Evolutionary conservation across 2,888 invertebrate genomes (phyloP).

Genomic region (Mythimna vitellina): DNA sequence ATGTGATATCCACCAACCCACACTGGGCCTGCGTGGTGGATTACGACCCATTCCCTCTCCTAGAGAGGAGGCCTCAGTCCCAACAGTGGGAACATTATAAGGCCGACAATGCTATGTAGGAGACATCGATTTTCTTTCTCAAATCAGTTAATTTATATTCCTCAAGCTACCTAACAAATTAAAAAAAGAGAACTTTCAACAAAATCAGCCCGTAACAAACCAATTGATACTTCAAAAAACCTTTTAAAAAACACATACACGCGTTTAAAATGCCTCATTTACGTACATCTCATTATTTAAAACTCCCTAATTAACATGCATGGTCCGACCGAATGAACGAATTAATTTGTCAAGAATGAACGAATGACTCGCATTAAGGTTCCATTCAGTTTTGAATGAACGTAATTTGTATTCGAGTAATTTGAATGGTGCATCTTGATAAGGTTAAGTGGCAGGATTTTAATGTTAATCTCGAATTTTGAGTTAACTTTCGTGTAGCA

Average conservation of each 20-base stretch:
- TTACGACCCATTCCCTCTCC: too few relatives aligned
- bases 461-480: constrained; percentile 41
- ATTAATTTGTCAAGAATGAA: constrained; percentile 69
- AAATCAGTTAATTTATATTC: not conserved
- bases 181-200: constrained; percentile 5
- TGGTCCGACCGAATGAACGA: constrained; percentile 57
- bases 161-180: constrained; percentile 3
- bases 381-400: constrained; percentile 66
- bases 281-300: constrained; percentile 48
- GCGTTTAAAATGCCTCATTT: constrained; percentile 55
- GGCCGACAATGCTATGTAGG: too few relatives aligned
- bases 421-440: constrained; percentile 66
- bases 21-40: too few relatives aligned
- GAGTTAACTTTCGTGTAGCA: constrained; percentile 19
- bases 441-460: constrained; percentile 55
- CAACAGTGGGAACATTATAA: too few relatives aligned
- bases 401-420: constrained; percentile 66
- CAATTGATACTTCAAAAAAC: constrained; percentile 18
- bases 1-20: too few relatives aligned
- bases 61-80: too few relatives aligned
- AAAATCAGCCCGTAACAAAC: constrained; percentile 1
- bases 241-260: constrained; percentile 15
- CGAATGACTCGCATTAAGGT: constrained; percentile 62
- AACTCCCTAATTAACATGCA: constrained; percentile 63
- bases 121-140: not conserved